Conservation (phyloP, 1,140 invertebrate genomes). For the Psilanteris sp. region DNA sequence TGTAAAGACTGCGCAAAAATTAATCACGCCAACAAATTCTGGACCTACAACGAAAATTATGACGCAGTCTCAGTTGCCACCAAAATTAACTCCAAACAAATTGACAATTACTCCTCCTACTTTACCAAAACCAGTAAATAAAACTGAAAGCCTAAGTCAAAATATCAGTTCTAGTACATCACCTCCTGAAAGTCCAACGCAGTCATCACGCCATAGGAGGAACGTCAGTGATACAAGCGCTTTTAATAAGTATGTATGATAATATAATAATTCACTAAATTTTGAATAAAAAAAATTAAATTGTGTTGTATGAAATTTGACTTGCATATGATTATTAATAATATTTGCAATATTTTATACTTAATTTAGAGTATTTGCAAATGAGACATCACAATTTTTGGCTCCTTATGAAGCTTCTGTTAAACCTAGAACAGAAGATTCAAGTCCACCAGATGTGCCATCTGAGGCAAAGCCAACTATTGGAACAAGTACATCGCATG, state of each 20-base stretch:
- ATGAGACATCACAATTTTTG: conserved; percentile 87
- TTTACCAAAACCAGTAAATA: conserved; percentile 80
- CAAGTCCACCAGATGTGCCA: conserved; percentile 72
- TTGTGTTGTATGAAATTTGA: too few relatives aligned
- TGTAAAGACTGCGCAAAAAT: conserved; percentile 68
- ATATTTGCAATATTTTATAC: too few relatives aligned
- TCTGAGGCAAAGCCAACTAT: conserved; percentile 74
- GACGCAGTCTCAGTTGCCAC: conserved; percentile 66
- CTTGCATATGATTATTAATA: too few relatives aligned
- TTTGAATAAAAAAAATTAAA: too few relatives aligned
- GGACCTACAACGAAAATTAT: conserved; percentile 67
- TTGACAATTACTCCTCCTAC: conserved; percentile 76
- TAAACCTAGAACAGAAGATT: conserved; percentile 78
- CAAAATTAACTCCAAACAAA: conserved; percentile 69
- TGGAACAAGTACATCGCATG: conserved; percentile 76
- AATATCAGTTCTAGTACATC: conserved; percentile 76
- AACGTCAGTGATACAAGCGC: conserved; percentile 94
- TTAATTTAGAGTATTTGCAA: conserved; percentile 84
- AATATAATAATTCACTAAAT: conserved; percentile 4
- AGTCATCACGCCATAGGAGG: conserved; percentile 84
- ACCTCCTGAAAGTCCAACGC: conserved; percentile 76
- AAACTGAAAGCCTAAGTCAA: conserved; percentile 77
- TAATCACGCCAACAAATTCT: conserved; percentile 69
- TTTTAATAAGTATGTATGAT: conserved; percentile 86
- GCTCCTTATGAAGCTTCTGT: conserved; percentile 86